Evolutionary conservation across 2,888 invertebrate species (phyloP).

Genomic region (Drosophila birchii): DNA sequence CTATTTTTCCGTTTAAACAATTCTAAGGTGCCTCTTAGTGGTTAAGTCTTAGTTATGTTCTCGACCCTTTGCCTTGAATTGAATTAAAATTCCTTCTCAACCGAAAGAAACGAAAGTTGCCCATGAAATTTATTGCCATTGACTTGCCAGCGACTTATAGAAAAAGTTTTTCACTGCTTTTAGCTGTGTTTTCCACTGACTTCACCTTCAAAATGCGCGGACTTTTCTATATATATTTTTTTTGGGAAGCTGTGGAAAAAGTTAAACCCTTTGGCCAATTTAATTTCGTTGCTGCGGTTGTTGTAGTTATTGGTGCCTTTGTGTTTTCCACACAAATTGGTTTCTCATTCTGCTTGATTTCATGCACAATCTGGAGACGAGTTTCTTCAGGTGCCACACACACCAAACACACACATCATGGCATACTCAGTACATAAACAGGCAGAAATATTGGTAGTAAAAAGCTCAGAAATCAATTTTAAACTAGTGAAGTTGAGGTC

Average conservation of each 20-base stretch:
- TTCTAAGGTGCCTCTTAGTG: conserved; percentile 54
- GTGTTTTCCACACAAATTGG: conserved; percentile 71
- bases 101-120: conserved; percentile 54
- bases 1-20: conserved; percentile 70
- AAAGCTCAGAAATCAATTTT: not conserved
- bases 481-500: not conserved
- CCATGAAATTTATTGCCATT: conserved; percentile 63
- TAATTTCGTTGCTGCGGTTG: conserved; percentile 48
- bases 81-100: conserved; percentile 42
- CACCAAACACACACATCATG: conserved; percentile 2
- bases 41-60: conserved; percentile 55
- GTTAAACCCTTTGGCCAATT: conserved; percentile 67
- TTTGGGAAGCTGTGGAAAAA: conserved; percentile 27
- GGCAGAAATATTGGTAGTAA: not conserved
- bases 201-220: conserved; percentile 31
- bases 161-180: conserved; percentile 60
- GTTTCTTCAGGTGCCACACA: conserved; percentile 58
- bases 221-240: not conserved
- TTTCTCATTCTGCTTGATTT: conserved; percentile 77
- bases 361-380: conserved; percentile 70
- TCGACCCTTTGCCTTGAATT: conserved; percentile 32
- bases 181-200: conserved; percentile 41
- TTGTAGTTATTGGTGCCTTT: conserved; percentile 43
- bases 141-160: conserved; percentile 56
- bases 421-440: not conserved